Conservation (phyloP, 1,140 invertebrate genomes). For the Sycophila sp. region DNA sequence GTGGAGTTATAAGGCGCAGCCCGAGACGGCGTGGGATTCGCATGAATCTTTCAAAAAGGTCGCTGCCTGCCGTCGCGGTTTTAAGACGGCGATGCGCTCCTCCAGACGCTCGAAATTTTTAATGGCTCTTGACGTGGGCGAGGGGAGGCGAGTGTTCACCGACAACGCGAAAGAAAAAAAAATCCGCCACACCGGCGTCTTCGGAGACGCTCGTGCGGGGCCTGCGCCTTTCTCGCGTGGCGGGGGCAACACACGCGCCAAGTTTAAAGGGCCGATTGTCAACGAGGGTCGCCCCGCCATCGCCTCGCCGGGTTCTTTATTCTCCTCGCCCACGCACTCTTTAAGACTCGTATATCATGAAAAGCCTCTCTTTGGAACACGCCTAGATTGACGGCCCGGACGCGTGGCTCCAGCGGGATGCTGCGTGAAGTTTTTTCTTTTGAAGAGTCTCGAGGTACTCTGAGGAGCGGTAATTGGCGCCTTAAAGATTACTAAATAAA, state of each 20-base stretch:
- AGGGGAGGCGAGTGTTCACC: not conserved
- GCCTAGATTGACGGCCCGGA: too few relatives aligned
- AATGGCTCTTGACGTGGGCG: slow-evolving; percentile 5
- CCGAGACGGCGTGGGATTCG: not conserved
- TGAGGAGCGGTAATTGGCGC: too few relatives aligned
- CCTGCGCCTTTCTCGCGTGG: too few relatives aligned
- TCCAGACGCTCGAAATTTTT: slow-evolving; percentile 22
- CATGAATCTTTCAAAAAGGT: slow-evolving; percentile 21
- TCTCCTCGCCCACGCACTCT: slow-evolving; percentile 51
- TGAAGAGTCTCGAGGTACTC: too few relatives aligned
- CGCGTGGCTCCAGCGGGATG: too few relatives aligned
- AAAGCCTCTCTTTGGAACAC: slow-evolving; percentile 24
- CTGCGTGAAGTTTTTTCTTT: too few relatives aligned
- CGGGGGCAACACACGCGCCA: not conserved
- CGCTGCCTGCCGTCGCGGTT: slow-evolving; percentile 19
- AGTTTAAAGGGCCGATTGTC: slow-evolving; percentile 48
- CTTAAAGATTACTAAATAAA: too few relatives aligned
- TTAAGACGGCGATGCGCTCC: slow-evolving; percentile 39
- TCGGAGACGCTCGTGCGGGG: not conserved
- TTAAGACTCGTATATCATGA: slow-evolving; percentile 20
- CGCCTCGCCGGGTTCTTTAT: slow-evolving; percentile 46
- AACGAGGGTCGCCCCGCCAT: slow-evolving; percentile 52
- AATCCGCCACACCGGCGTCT: not conserved
- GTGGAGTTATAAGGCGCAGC: not conserved
- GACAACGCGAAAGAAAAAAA: not conserved